A percentile compares a stretch with the other conserved stretches of the same genome.
These are phyloP conservation scores for Callipepla californica DNA, from an alignment of 2,113 vertebrate genomes.

Conservation along the genomic window DNA sequence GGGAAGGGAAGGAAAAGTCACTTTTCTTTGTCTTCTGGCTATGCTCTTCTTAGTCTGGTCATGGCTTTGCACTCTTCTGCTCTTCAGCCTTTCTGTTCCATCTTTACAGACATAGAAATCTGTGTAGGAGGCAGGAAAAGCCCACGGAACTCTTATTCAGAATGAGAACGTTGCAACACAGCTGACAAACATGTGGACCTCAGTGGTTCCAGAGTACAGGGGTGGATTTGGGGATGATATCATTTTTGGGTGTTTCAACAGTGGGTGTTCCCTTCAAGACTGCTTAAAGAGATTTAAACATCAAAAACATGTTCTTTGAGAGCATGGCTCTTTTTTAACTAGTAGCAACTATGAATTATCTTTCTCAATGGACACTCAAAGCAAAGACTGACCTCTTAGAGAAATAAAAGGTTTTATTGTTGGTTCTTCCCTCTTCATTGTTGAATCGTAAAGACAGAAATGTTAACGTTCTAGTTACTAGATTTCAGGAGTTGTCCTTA, in stretches of 20 bases:
- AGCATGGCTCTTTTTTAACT: background rate
- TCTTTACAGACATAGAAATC: background rate
- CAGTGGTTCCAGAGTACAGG: background rate
- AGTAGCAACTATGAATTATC: background rate
- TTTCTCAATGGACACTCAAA: background rate
- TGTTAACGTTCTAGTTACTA: background rate
- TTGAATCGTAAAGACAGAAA: background rate
- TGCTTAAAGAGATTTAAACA: background rate
- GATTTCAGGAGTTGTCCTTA: background rate
- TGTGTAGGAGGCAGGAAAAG: background rate
- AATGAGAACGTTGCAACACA: background rate
- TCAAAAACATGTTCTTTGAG: background rate
- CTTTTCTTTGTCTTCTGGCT: background rate
- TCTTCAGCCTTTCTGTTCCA: background rate
- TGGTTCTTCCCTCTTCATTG: background rate
- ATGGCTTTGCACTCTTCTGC: background rate
- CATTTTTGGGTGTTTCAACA: background rate
- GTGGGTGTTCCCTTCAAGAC: background rate
- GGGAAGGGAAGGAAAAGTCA: background rate
- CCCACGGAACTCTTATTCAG: background rate
- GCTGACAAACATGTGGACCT: background rate
- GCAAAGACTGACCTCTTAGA: background rate
- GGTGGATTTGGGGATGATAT: background rate
- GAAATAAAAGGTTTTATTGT: background rate
- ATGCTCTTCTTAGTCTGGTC: background rate